These are phyloP conservation scores for Pseudochirops corinnae DNA, from an alignment of 2,797 vertebrate genomes.

Conservation along the genomic window DNA sequence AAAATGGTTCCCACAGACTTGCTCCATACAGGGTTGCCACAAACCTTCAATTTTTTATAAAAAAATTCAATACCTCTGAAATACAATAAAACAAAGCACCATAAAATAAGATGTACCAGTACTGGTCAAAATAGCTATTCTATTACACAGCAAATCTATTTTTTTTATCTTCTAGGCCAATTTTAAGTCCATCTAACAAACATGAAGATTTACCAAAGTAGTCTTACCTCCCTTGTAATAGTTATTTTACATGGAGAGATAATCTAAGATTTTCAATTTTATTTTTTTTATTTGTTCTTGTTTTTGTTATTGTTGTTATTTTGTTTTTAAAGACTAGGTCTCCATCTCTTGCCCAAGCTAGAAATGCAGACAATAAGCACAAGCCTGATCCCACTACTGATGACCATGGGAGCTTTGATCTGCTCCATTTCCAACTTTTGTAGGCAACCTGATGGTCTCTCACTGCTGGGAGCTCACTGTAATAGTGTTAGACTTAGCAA, in stretches of 20 bases:
- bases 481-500: neutral
- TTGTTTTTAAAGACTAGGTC: neutral
- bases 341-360: neutral
- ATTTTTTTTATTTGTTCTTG: neutral
- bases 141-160: conserved; percentile 1
- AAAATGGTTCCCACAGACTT: too few relatives aligned
- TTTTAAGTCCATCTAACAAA: conserved; percentile 41
- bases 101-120: neutral
- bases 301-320: too few relatives aligned
- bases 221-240: neutral
- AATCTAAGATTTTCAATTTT: neutral
- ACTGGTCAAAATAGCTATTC: neutral
- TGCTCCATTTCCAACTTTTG: neutral
- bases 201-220: conserved; percentile 5
- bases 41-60: too few relatives aligned
- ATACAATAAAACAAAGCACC: too few relatives aligned
- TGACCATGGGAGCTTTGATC: neutral
- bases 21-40: too few relatives aligned
- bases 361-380: neutral
- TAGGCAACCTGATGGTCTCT: neutral
- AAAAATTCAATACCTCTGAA: too few relatives aligned
- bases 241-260: neutral
- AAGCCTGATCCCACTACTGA: neutral
- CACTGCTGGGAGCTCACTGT: neutral
- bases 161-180: conserved; percentile 11